Evolutionary conservation across 2,113 vertebrate species (phyloP), one percentile per base, ranked within the genome.

Genomic region (Romanogobio albipinnatus): DNA sequence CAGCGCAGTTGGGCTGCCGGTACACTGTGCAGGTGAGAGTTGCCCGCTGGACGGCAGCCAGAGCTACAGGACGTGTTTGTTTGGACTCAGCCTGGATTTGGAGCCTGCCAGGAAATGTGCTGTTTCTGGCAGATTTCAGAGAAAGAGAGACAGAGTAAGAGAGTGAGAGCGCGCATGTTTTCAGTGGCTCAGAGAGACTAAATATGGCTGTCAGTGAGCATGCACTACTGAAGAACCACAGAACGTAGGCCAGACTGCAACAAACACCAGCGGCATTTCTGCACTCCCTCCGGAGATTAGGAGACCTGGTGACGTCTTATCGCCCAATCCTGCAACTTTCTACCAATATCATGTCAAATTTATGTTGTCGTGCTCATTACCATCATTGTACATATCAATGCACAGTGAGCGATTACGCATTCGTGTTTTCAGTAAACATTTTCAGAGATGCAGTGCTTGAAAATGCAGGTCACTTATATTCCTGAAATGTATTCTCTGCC

Each of bases 61-160:
- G 91, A 90, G 85, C 86, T 91, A 86, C 94, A 93, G 93, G 92
- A 93, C 91, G 94, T 94, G 93, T 96, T 96, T 97, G 95, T 97
- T 97, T 96, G 96, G 95, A 94, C 92, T 95, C 90, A 93, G 91
- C 93, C 95, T 92, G 91, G 86, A 92, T 94, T 93, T 94, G 90
- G 91, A 91, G 94, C 90, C 93, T 87, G 90, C 91, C 92, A 93
- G 93, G 95, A 97, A 95, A 94, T 94, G 94, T 94, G 92, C 90
- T 89, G 94, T 93, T 93, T 96, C 96, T 99, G 97, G 95, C 95
- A 92, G 93, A 90, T 92, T 96, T 99, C 96, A 97, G 82, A 76
- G 47, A 74, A 80, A 81, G 74, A 61, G 8, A 74, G n/a, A 76
- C 51, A 47, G 66, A 86, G 80, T 49, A 56, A 85, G 70, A 78